phyloP scores from a whole-genome alignment of 1,140 invertebrate genomes.

The Papilio polyxenes region DNA sequence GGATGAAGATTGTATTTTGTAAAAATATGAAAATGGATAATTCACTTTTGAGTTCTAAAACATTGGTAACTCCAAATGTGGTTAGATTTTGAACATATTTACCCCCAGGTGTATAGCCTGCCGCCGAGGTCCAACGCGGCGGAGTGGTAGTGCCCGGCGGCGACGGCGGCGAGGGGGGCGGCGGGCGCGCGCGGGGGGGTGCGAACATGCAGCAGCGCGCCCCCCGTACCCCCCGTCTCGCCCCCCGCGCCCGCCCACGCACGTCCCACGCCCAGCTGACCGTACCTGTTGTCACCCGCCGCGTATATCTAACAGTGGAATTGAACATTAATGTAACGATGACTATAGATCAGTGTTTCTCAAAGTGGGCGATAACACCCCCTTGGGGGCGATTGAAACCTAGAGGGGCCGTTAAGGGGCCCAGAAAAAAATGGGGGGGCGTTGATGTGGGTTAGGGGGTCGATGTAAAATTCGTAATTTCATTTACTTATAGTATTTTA shows the following conservation, averaged over 20 bases:
- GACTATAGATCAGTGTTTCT: too few relatives aligned
- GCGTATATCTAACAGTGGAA: constrained; percentile 57
- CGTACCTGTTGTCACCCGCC: constrained; percentile 66
- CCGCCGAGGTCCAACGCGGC: constrained; percentile 65
- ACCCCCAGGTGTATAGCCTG: constrained; percentile 69
- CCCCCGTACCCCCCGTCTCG: constrained; percentile 49
- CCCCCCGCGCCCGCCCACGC: constrained; percentile 61
- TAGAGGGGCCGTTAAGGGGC: too few relatives aligned
- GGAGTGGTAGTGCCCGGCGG: constrained; percentile 70
- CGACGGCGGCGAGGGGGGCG: constrained; percentile 50
- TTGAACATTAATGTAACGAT: too few relatives aligned
- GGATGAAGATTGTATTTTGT: neutral
- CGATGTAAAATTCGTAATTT: too few relatives aligned
- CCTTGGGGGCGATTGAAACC: too few relatives aligned
- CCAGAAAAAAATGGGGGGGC: too few relatives aligned
- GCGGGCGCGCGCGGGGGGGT: constrained; percentile 36
- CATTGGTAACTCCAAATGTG: neutral
- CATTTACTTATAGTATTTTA: too few relatives aligned
- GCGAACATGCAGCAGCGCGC: constrained; percentile 43
- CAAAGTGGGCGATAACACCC: too few relatives aligned
- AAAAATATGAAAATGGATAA: neutral
- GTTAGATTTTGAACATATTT: constrained; percentile 32
- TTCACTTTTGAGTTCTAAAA: neutral
- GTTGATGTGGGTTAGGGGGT: too few relatives aligned
- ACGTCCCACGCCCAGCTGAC: constrained; percentile 63